Percentiles rank a stretch among this genome's conserved stretches.
phyloP scores from a whole-genome alignment of 2,888 invertebrate genomes.

The Microctonus aethiopoides region DNA sequence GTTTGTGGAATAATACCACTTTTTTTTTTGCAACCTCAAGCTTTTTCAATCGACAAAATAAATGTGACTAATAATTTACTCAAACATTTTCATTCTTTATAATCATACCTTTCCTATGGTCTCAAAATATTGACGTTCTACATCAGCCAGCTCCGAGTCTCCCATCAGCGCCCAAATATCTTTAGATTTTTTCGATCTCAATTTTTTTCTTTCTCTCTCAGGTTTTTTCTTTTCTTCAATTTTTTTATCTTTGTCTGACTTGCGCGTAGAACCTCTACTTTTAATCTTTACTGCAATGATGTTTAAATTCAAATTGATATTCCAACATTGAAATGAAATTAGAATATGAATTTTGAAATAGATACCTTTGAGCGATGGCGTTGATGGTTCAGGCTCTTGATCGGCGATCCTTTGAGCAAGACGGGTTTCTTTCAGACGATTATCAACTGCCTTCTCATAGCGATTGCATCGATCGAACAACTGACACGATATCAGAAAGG shows the following conservation, averaged over 20 bases:
- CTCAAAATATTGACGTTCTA: conserved; percentile 54
- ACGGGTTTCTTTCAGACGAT: conserved; percentile 53
- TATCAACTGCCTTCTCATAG: conserved; percentile 54
- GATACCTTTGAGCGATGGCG: conserved; percentile 11
- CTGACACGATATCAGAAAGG: conserved; percentile 37
- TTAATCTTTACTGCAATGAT: conserved; percentile 33
- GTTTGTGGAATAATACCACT: neutral
- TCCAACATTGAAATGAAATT: neutral
- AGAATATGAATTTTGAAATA: neutral
- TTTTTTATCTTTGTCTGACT: conserved; percentile 32
- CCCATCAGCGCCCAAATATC: conserved; percentile 31
- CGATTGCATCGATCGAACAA: conserved; percentile 54
- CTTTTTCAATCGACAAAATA: neutral
- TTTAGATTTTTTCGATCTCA: conserved; percentile 34
- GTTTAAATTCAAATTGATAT: conserved; percentile 10
- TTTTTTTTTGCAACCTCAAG: neutral
- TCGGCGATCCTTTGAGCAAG: conserved; percentile 42
- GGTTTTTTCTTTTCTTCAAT: conserved; percentile 34
- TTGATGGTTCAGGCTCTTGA: conserved; percentile 32
- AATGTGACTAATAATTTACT: neutral
- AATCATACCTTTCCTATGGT: conserved; percentile 50
- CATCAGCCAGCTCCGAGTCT: conserved; percentile 50
- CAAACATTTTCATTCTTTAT: neutral
- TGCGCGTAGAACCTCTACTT: conserved; percentile 21
- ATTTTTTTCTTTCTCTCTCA: conserved; percentile 40